A percentile compares a stretch with the other conserved stretches of the same genome.
Evolutionary conservation across 2,113 vertebrate genomes (phyloP).

Genomic region (Oxyura jamaicensis): DNA sequence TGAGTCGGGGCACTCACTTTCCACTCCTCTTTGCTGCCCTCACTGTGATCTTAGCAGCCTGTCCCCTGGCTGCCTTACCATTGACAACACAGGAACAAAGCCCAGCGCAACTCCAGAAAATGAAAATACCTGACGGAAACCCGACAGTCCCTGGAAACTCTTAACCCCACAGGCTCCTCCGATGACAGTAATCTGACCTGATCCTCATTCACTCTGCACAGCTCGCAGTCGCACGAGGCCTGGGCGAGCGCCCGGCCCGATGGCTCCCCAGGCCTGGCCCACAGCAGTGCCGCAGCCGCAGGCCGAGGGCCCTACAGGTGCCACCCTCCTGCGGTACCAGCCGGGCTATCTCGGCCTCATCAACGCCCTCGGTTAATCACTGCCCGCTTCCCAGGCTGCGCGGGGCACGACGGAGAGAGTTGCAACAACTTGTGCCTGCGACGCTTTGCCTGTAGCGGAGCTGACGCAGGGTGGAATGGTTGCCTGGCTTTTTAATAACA

Average conservation of each 20-base stretch:
- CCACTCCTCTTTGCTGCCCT: not conserved
- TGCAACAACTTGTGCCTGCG: not conserved
- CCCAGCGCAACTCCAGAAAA: not conserved
- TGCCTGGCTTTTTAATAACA: conserved; percentile 39
- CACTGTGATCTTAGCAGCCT: not conserved
- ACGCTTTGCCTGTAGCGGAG: not conserved
- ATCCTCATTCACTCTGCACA: rapidly evolving
- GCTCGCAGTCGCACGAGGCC: not conserved
- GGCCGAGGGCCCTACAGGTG: not conserved
- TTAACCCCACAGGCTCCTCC: conserved; percentile 45
- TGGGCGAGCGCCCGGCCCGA: not conserved
- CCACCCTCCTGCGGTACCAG: not conserved
- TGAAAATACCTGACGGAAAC: not conserved
- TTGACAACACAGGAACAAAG: not conserved
- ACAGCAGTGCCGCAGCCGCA: not conserved
- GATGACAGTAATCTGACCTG: conserved; percentile 39
- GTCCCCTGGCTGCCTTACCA: no score
- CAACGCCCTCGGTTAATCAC: rapidly evolving
- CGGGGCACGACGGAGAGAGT: not conserved
- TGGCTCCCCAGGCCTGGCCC: not conserved
- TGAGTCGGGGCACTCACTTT: not conserved
- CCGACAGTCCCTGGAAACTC: conserved; percentile 6
- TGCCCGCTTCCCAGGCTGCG: not conserved
- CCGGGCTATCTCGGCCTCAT: not conserved
- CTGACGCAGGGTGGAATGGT: not conserved